Percentiles rank a stretch among this genome's conserved stretches.
Evolutionary conservation across 2,888 invertebrate species (phyloP).

Genomic region (Tetrapedia diversipes): DNA sequence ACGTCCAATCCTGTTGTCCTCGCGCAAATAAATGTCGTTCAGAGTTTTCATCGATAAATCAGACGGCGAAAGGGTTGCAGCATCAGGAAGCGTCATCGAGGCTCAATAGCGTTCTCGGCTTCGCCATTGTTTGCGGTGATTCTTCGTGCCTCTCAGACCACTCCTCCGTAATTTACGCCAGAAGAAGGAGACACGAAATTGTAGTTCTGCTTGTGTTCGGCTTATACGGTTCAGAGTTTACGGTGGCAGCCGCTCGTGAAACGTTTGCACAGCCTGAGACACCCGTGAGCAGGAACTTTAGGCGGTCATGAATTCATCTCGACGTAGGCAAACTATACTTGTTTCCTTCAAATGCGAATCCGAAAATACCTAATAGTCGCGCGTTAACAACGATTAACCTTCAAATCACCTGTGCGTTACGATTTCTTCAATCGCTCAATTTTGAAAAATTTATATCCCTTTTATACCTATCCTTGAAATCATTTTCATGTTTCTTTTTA

Average conservation of each 20-base stretch:
- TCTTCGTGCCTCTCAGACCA: conserved; percentile 38
- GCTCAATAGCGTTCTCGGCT: neutral
- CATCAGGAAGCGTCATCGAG: conserved; percentile 8
- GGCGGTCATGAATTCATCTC: conserved; percentile 11
- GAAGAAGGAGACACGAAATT: conserved; percentile 31
- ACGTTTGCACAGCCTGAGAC: conserved; percentile 42
- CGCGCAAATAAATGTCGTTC: neutral
- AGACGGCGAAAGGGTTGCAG: neutral
- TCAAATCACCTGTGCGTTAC: too few species aligned
- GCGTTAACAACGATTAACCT: too few species aligned
- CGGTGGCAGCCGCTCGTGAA: conserved; percentile 54
- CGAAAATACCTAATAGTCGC: too few species aligned
- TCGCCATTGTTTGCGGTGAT: conserved; percentile 41
- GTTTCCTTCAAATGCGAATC: neutral
- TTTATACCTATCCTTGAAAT: too few species aligned
- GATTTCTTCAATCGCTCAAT: too few species aligned
- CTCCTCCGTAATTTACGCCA: conserved; percentile 60
- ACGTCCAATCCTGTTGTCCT: too few species aligned
- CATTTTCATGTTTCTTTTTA: too few species aligned
- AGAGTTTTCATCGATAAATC: conserved; percentile 4
- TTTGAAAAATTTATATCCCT: too few species aligned
- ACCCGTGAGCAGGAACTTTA: conserved; percentile 33
- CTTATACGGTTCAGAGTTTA: conserved; percentile 62
- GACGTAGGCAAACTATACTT: conserved; percentile 3
- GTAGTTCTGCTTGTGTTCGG: conserved; percentile 36